These are phyloP conservation scores for Spilogale gracilis DNA, from an alignment of 2,113 vertebrate species.

Conservation along the genomic window DNA sequence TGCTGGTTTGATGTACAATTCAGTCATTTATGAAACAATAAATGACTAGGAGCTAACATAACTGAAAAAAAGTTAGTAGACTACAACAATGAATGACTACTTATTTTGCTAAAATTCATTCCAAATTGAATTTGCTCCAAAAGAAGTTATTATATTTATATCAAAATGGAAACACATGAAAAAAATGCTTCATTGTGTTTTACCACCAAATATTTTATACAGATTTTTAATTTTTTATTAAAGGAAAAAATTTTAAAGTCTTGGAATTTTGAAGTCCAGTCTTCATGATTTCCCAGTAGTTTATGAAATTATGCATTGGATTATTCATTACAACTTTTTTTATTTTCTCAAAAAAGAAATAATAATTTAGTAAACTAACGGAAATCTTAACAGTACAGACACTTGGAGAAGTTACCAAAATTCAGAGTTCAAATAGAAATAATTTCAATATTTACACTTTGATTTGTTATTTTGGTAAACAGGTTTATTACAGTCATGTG, in stretches of 20 bases:
- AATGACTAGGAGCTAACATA: not conserved
- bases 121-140: not conserved
- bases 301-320: not conserved
- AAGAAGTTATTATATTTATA: not conserved
- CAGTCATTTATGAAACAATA: not conserved
- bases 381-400: not conserved
- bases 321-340: constrained; percentile 30
- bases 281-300: not conserved
- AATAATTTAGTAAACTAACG: not conserved
- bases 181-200: not conserved
- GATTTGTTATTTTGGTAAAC: not conserved
- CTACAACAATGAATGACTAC: not conserved
- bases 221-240: not conserved
- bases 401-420: not conserved
- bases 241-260: not conserved
- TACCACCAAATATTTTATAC: not conserved
- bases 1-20: not conserved
- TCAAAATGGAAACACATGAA: not conserved
- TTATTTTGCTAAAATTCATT: constrained; percentile 24
- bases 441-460: not conserved
- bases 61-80: not conserved
- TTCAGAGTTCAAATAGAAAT: not conserved
- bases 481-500: not conserved
- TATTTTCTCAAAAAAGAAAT: not conserved
- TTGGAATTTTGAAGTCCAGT: not conserved